Evolutionary conservation across 2,797 vertebrate species (phyloP), one percentile per base, ranked within the genome.

Genomic region (Sebastes nivosus): DNA sequence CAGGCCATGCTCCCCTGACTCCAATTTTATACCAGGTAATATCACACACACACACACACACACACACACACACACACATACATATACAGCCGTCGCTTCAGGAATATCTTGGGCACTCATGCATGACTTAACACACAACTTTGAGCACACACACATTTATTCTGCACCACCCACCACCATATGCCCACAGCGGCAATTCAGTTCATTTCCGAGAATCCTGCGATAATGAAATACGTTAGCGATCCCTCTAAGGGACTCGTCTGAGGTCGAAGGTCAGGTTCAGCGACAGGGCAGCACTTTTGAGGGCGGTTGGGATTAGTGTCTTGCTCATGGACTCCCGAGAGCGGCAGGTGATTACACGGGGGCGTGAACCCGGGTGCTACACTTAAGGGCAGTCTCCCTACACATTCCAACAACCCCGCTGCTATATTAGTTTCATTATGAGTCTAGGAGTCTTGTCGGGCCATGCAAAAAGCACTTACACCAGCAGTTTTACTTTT

Each of bases 1-100:
- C 75, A 92, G 95, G 74, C 86, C 95, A 0, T 99, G 98, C 69
- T 75, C 95, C 18, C 94, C 90, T 1, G 96, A 98, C 89, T 97
- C 97, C 81, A 99, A 99, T 91, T 95, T 97, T 29, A 97, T 99
- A 92, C 97, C 98, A 95, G 98, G 98, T 99, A 91, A 93, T 64
- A 61, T 57, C 75, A 57, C 25, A 8, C 84, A 72, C 61, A 66
- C 16, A 30, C 63, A 67, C n/a, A 46, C 16, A 22, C 32, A 50
- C 63, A 36, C 13, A 58, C 16, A 30, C 64, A 72, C 67, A 67
- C 16, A 46, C 18, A 22, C 34, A 50, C 78, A 30, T 55, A 34
- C 10, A 50, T 14, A 58, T 12, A 24, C 55, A 57, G 24, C 16
- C 6, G 9, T 42, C 38, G 58, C 63, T 66, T 58, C 50, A 42